Percentiles rank a stretch among this genome's conserved stretches.
Conservation (phyloP, 2,113 vertebrate genomes). For the Tyrannus savana region DNA sequence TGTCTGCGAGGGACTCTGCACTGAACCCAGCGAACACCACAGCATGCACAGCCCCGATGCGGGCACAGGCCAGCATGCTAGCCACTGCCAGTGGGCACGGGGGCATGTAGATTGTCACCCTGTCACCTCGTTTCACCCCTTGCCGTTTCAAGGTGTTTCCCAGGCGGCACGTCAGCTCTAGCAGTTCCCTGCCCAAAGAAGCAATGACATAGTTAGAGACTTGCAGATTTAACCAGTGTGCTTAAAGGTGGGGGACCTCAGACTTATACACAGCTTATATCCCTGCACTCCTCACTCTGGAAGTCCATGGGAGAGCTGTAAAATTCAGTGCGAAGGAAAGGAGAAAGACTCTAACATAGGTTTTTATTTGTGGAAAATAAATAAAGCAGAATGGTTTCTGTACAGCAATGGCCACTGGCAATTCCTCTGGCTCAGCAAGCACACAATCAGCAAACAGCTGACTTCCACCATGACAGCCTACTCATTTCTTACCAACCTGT, state of each 20-base stretch:
- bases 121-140: conserved; percentile 78
- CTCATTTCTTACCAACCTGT: not conserved
- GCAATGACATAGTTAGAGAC: not conserved
- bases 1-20: conserved; percentile 75
- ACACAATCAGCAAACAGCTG: not conserved
- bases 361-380: not conserved
- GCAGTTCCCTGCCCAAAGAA: conserved; percentile 72
- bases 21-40: conserved; percentile 85
- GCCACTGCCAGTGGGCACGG: conserved; percentile 78
- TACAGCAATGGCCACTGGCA: not conserved
- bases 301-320: not conserved
- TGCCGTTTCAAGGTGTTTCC: conserved; percentile 77
- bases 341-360: not conserved
- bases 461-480: not conserved
- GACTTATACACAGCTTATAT: not conserved
- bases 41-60: conserved; percentile 75
- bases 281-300: not conserved
- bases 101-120: conserved; percentile 84
- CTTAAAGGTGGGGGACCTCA: not conserved
- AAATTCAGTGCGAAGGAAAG: not conserved
- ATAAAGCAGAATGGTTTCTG: not conserved
- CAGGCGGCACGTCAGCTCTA: conserved; percentile 80
- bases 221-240: fast-evolving
- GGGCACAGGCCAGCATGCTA: conserved; percentile 82
- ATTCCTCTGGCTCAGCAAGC: not conserved